Conservation (phyloP, 2,113 vertebrate species). For the Ochotona curzoniae region DNA sequence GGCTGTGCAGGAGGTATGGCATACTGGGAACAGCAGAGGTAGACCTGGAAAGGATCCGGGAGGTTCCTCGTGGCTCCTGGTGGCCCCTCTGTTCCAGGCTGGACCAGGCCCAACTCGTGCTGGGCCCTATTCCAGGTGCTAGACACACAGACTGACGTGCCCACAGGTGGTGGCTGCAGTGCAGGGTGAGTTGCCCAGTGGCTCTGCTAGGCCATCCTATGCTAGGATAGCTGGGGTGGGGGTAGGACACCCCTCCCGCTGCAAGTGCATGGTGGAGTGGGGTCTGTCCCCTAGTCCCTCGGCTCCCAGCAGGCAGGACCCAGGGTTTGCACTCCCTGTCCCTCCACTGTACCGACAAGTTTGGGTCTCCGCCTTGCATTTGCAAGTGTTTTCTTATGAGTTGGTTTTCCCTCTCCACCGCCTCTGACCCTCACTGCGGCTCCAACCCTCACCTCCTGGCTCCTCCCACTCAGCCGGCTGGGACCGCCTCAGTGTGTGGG, state of each 20-base stretch:
- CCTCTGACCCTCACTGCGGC: too few species aligned
- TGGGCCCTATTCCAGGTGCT: not conserved
- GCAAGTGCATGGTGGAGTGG: not conserved
- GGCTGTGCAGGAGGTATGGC: accelerated
- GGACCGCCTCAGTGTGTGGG: constrained; percentile 26
- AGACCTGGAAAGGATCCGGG: not conserved
- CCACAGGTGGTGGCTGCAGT: not conserved
- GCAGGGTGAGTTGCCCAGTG: not conserved
- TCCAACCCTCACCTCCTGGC: too few species aligned
- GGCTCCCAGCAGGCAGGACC: not conserved
- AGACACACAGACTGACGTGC: not conserved
- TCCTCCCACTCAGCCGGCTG: constrained; percentile 31
- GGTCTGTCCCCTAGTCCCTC: not conserved
- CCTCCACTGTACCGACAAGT: not conserved
- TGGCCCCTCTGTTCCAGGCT: not conserved
- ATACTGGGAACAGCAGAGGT: not conserved
- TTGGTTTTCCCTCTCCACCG: not conserved
- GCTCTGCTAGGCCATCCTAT: too few species aligned
- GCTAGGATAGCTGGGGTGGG: not conserved
- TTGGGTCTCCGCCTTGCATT: not conserved
- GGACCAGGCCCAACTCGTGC: not conserved
- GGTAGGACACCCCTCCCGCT: not conserved
- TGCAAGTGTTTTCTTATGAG: not conserved
- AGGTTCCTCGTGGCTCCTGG: not conserved
- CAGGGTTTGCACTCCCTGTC: accelerated